A percentile compares a stretch with the other conserved stretches of the same genome.
phyloP scores from a whole-genome alignment of 2,797 vertebrate species.

The Malacoctenus gilli region DNA sequence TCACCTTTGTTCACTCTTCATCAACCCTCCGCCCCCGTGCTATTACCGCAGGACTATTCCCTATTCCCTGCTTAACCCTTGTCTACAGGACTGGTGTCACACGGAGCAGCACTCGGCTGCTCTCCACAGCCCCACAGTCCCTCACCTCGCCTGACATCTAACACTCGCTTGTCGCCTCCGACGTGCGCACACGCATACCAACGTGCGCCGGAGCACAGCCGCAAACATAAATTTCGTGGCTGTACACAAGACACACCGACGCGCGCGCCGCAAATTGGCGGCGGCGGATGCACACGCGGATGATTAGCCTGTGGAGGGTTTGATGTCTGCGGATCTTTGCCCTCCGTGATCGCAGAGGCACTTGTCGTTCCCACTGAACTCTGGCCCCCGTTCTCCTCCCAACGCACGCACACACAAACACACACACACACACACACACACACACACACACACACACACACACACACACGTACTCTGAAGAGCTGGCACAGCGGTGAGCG shows the following conservation, averaged over 20 bases:
- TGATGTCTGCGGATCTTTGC: constrained; percentile 63
- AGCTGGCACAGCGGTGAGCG: constrained; percentile 33
- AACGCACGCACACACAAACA: constrained; percentile 16
- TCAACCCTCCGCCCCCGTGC: constrained; percentile 77
- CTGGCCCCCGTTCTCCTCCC: constrained; percentile 21
- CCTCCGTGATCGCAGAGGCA: constrained; percentile 47
- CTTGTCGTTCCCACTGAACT: constrained; percentile 64
- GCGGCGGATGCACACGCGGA: constrained; percentile 35
- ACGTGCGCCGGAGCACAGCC: constrained; percentile 32
- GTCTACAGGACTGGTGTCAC: constrained; percentile 76
- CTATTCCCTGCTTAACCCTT: constrained; percentile 80
- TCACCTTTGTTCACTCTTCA: constrained; percentile 83
- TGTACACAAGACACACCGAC: constrained; percentile 22
- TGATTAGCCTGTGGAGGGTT: constrained; percentile 59
- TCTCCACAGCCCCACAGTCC: constrained; percentile 73
- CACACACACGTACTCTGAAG: constrained; percentile 8
- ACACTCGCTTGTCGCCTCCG: constrained; percentile 66
- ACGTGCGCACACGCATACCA: constrained; percentile 64
- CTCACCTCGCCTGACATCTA: constrained; percentile 75
- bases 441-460: constrained; percentile 13
- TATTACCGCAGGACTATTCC: constrained; percentile 79
- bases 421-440: neutral
- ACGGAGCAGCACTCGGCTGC: constrained; percentile 67
- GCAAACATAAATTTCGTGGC: constrained; percentile 35
- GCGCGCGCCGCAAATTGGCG: constrained; percentile 46